Evolutionary conservation across 2,113 vertebrate genomes (phyloP).

Genomic region (Sylvia atricapilla): DNA sequence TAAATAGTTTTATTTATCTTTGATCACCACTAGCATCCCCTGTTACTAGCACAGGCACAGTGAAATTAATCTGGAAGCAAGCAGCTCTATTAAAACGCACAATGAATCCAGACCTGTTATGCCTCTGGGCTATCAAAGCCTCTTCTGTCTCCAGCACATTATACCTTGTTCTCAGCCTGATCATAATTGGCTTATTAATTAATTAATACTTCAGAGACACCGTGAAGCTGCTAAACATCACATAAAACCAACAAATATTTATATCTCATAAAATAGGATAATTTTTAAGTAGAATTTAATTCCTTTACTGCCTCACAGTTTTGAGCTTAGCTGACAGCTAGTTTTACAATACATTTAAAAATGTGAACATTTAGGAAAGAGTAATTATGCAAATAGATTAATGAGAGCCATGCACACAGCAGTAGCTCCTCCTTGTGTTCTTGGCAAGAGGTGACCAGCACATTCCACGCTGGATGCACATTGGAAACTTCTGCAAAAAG

Average conservation of each 20-base stretch:
- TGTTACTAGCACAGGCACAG: background rate
- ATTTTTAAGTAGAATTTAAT: background rate
- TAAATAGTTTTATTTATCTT: background rate
- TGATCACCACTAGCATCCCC: background rate
- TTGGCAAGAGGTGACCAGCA: background rate
- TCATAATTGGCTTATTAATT: slow-evolving; percentile 40
- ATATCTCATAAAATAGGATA: slow-evolving; percentile 4
- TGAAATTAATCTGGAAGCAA: background rate
- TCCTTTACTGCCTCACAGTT: background rate
- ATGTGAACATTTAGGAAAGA: background rate
- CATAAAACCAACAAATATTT: background rate
- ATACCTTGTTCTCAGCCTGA: background rate
- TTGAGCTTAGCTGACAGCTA: background rate
- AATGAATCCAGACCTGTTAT: background rate
- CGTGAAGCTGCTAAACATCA: background rate
- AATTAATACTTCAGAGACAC: slow-evolving; percentile 3
- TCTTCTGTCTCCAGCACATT: slow-evolving; percentile 8
- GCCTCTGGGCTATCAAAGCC: background rate
- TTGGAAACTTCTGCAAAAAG: background rate
- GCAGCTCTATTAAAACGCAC: background rate
- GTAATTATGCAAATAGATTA: slow-evolving; percentile 16
- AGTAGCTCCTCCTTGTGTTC: background rate
- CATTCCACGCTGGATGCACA: background rate
- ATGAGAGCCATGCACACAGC: background rate
- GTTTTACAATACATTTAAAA: background rate